phyloP scores from a whole-genome alignment of 2,888 invertebrate genomes.

The Catocala sponsa region DNA sequence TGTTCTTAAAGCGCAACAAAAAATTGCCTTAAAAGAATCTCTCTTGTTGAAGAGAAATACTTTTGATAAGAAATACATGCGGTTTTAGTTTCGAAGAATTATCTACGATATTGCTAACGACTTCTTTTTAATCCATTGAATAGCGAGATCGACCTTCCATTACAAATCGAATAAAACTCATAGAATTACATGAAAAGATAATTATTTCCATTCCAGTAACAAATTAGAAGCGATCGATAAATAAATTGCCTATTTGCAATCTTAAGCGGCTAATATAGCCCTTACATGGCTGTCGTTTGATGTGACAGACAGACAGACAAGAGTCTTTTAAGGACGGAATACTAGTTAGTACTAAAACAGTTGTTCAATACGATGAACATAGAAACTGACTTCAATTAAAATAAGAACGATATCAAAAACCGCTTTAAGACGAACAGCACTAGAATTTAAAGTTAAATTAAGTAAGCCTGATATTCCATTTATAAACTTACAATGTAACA shows the following conservation, averaged over 20 bases:
- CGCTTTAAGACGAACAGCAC: constrained; percentile 1
- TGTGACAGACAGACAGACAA: constrained; percentile 75
- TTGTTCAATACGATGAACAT: constrained; percentile 7
- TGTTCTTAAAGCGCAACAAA: not conserved
- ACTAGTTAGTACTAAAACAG: constrained; percentile 26
- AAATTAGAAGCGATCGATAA: constrained; percentile 64
- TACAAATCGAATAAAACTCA: constrained; percentile 5
- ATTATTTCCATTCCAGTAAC: constrained; percentile 65
- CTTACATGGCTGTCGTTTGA: constrained; percentile 67
- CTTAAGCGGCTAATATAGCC: constrained; percentile 77
- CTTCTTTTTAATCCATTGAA: no score
- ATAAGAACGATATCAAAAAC: not conserved
- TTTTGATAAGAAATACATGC: no score
- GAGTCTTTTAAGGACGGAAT: constrained; percentile 57
- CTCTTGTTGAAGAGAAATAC: no score
- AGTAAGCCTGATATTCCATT: no score
- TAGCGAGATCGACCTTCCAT: not conserved
- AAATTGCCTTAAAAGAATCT: no score
- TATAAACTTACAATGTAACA: no score
- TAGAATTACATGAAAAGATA: constrained; percentile 56
- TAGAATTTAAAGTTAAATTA: not conserved
- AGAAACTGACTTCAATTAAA: constrained; percentile 6
- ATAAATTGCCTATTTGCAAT: constrained; percentile 81
- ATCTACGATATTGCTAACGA: no score
- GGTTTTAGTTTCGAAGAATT: not conserved